Evolutionary conservation across 2,113 vertebrate genomes (phyloP), one percentile per base, ranked within the genome.

Genomic region (Opisthocomus hoazin): DNA sequence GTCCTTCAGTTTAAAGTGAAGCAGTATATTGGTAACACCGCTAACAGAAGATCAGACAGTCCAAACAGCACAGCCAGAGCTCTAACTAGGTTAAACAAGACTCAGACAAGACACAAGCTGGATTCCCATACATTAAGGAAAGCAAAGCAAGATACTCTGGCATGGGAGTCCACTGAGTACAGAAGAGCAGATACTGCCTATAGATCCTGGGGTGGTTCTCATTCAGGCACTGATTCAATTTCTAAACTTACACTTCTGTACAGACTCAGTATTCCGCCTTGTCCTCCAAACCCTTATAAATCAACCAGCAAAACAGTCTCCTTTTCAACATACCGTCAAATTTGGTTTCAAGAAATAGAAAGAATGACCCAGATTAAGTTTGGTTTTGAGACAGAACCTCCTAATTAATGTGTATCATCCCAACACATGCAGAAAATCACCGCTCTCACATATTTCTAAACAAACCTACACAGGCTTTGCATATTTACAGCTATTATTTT

Each of bases 121-220:
- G 30, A 54, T 3, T 27, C n/a, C 17, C 43, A 32, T 2, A 43
- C 4, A 1, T 27, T 24, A 65, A 56, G 39, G 20, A 86, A 58
- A 54, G 17, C 26, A 43, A 12, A 61, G 27, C 13, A 69, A 61
- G 8, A 60, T 23, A 77, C 60, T 36, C 48, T 30, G 24, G 13
- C 36, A 30, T 1, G 4, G 9, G 23, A 20, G 5, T 23, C 27
- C 30, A 32, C 4, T 27, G 21, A 6, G 6, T 18, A n/a, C 0
- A 51, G 36, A 78, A 39, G 15, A 82, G 51, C 1, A 3, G 24
- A 69, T 18, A 15, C 18, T 9, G 27, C 30, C 17, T 66, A 15
- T 3, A 61, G 27, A 76, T 23, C 36, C 32, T 26, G 23, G 13
- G 7, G 29, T 17, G 10, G 22, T 54, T 65, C 70, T 87, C 36